Evolutionary conservation across 2,888 invertebrate genomes (phyloP), one percentile per base, ranked within the genome.

Genomic region (Cephalotes varians): DNA sequence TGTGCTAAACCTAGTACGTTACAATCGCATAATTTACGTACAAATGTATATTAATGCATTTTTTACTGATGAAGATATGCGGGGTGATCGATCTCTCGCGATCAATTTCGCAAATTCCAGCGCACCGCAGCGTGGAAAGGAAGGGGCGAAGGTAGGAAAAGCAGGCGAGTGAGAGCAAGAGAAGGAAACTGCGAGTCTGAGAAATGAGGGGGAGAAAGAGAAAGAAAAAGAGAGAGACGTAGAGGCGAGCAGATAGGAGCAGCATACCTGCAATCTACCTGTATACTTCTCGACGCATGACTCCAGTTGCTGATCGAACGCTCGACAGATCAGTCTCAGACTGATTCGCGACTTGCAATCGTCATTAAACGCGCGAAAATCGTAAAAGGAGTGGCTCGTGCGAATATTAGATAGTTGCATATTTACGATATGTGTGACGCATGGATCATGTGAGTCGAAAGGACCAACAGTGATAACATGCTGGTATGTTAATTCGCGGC

Each of bases 291-390:
- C 85, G 79, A 85, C 73, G 60, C 34, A 86, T 88, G 82, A 81
- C 34, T 71, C 56, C 71, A 94, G 94, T 94, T 94, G 93, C 92
- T 91, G 93, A 94, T 92, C 93, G 93, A 91, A 88, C 91, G 87
- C 88, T 88, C 91, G 69, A 82, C 84, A 83, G 85, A 83, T 81
- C 86, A 86, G 90, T 90, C 88, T 85, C 65, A 28, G n/a, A n/a
- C n/a, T n/a, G n/a, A 21, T 47, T n/a, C 62, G 25, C 58, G 12
- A n/a, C 15, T n/a, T 5, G 37, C 5, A 3, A n/a, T n/a, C 28
- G 10, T 9, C 34, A 47, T 47, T 21, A 58, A 72, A 76, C 37
- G 67, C 28, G 69, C 47, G 81, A 74, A 76, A 18, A n/a, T 65
- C 10, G 12, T n/a, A 9, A 4, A 25, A 71, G 7, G 9, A n/a